These are phyloP conservation scores for Sitophilus oryzae DNA, from an alignment of 1,140 invertebrate species.

Conservation along the genomic window DNA sequence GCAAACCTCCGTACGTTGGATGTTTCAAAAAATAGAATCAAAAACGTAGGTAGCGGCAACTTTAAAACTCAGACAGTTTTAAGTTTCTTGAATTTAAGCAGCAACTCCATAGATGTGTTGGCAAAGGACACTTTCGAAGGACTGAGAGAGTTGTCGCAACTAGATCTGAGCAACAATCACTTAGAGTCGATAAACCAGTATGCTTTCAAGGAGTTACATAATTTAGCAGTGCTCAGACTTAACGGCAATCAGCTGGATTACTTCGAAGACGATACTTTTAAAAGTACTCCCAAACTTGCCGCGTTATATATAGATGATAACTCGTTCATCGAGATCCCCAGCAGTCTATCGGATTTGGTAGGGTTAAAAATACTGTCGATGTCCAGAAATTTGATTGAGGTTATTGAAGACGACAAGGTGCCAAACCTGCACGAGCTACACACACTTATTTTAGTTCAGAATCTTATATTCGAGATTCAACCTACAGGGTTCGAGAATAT, in stretches of 20 bases:
- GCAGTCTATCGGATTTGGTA: conserved; percentile 54
- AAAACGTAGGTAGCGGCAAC: conserved; percentile 68
- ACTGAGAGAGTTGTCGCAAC: conserved; percentile 56
- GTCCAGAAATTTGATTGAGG: conserved; percentile 65
- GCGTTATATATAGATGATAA: conserved; percentile 67
- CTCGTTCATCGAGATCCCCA: conserved; percentile 68
- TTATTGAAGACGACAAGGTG: conserved; percentile 59
- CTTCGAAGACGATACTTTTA: conserved; percentile 63
- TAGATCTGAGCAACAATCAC: conserved; percentile 73
- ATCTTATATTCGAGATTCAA: conserved; percentile 64
- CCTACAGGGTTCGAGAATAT: conserved; percentile 63
- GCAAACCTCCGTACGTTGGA: conserved; percentile 70
- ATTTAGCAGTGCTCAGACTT: conserved; percentile 66
- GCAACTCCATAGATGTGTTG: conserved; percentile 63
- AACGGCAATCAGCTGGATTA: conserved; percentile 69
- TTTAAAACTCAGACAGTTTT: conserved; percentile 70
- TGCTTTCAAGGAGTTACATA: conserved; percentile 65
- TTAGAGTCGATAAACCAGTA: conserved; percentile 64
- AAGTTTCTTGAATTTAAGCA: conserved; percentile 66
- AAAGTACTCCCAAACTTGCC: conserved; percentile 61
- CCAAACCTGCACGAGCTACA: conserved; percentile 61
- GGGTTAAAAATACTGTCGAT: conserved; percentile 63
- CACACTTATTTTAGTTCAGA: conserved; percentile 60
- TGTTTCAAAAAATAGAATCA: conserved; percentile 74
- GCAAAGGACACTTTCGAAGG: conserved; percentile 72